These are phyloP conservation scores for Cyclophora punctaria DNA, from an alignment of 2,888 invertebrate genomes.

Conservation along the genomic window DNA sequence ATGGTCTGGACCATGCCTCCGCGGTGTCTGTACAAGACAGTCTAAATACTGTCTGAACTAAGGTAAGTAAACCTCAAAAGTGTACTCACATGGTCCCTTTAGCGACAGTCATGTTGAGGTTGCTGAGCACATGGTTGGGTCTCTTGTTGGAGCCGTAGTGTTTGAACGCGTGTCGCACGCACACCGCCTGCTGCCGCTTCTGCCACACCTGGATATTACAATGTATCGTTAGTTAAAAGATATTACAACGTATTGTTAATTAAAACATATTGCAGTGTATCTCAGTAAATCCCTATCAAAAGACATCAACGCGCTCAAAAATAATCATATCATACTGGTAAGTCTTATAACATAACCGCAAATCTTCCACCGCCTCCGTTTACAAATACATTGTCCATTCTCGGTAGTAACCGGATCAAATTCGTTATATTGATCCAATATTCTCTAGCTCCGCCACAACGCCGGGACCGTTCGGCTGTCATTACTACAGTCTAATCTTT, in stretches of 20 bases:
- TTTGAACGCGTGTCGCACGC: slow-evolving; percentile 91
- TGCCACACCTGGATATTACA: slow-evolving; percentile 70
- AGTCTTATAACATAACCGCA: too few relatives aligned
- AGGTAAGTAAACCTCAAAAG: too few relatives aligned
- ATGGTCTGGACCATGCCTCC: too few relatives aligned
- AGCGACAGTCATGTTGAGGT: slow-evolving; percentile 94
- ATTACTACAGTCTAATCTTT: slow-evolving; percentile 23
- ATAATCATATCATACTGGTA: too few relatives aligned
- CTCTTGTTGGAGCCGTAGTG: slow-evolving; percentile 91
- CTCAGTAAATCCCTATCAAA: too few relatives aligned
- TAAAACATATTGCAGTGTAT: too few relatives aligned
- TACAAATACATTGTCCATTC: too few relatives aligned
- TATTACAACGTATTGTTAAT: too few relatives aligned
- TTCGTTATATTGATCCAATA: slow-evolving; percentile 31
- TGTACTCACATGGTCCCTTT: slow-evolving; percentile 95
- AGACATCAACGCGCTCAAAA: too few relatives aligned
- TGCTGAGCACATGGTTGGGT: slow-evolving; percentile 89
- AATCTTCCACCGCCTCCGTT: too few relatives aligned
- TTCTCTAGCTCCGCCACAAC: slow-evolving; percentile 28
- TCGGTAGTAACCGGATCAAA: slow-evolving; percentile 9
- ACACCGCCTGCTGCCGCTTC: slow-evolving; percentile 88
- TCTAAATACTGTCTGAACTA: too few relatives aligned
- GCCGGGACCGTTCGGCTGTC: slow-evolving; percentile 46
- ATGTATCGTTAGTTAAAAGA: background rate
- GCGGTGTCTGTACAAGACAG: too few relatives aligned